These are phyloP conservation scores for Artibeus lituratus DNA, from an alignment of 2,797 vertebrate genomes.

Conservation along the genomic window DNA sequence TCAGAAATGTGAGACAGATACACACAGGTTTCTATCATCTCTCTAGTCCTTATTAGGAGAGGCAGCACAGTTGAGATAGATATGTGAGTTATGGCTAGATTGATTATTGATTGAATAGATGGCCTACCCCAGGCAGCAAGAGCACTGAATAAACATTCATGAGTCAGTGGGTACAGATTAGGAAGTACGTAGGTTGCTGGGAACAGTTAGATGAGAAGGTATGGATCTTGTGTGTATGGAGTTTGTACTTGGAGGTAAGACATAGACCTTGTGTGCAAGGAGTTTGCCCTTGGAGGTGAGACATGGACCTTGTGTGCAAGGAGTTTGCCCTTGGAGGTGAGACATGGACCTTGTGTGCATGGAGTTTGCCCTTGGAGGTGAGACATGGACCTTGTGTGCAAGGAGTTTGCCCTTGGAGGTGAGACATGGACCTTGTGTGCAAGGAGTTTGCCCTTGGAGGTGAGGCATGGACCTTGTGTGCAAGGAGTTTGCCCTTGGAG, in stretches of 20 bases:
- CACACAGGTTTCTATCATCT: background rate
- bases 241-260: background rate
- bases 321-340: background rate
- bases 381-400: background rate
- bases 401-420: background rate
- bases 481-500: background rate
- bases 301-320: background rate
- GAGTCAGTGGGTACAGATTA: too few relatives aligned
- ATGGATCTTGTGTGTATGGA: background rate
- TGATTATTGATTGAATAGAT: background rate
- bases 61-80: background rate
- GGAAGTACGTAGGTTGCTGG: background rate
- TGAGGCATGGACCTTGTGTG: background rate
- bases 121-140: background rate
- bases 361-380: background rate
- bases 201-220: background rate
- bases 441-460: background rate
- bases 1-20: background rate
- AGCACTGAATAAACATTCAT: background rate
- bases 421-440: background rate
- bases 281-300: background rate
- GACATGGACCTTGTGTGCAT: background rate
- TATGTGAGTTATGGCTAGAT: background rate
- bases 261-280: background rate
- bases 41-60: background rate